phyloP scores from a whole-genome alignment of 92 coral and sea anemone species.

The Heteractis magnifica region DNA sequence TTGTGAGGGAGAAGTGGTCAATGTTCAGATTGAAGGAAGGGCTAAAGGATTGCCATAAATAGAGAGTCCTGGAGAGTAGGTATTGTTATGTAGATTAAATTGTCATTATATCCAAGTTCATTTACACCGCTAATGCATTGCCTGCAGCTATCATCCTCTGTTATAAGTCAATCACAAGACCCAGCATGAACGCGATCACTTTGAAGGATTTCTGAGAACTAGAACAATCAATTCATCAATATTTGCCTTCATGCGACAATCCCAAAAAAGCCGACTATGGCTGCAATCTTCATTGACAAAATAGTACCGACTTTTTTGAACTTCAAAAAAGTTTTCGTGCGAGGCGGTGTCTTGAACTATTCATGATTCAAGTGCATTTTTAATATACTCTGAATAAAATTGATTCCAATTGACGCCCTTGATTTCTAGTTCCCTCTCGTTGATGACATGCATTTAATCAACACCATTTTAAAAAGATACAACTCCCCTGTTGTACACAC shows the following conservation, averaged over 20 bases:
- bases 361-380: conserved; percentile 31
- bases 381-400: conserved; percentile 24
- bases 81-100: conserved; percentile 78
- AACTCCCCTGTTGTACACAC: too few species aligned
- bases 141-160: conserved; percentile 65
- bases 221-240: neutral
- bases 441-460: neutral
- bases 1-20: conserved; percentile 10
- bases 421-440: conserved; percentile 11
- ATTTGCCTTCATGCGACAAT: neutral
- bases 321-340: conserved; percentile 44
- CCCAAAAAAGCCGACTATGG: neutral
- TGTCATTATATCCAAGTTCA: conserved; percentile 69
- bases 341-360: conserved; percentile 17
- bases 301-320: neutral
- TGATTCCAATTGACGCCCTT: conserved; percentile 13
- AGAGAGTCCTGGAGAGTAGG: conserved; percentile 53
- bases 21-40: conserved; percentile 28
- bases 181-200: conserved; percentile 27
- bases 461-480: neutral
- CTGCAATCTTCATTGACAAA: neutral
- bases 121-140: conserved; percentile 70
- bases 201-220: conserved; percentile 16
- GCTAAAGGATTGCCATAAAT: conserved; percentile 70
- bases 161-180: conserved; percentile 14